Percentiles rank a stretch among this genome's conserved stretches.
Conservation (phyloP, 2,113 vertebrate genomes). For the Hydrochoerus hydrochaeris region DNA sequence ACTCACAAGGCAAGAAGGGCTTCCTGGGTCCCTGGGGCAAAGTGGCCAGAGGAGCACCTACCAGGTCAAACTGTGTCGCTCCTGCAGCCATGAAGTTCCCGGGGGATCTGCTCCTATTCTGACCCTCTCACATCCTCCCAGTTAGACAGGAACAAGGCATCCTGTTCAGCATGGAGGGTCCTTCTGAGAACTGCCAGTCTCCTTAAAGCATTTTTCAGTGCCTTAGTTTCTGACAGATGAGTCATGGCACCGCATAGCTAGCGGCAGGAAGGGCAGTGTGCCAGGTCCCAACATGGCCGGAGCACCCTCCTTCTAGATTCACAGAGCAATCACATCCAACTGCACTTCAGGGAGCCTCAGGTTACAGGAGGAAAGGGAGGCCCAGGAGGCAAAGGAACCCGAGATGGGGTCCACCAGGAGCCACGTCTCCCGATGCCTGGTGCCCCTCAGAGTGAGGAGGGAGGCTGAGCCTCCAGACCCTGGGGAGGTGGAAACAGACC, state of each 20-base stretch:
- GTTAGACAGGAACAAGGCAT: neutral
- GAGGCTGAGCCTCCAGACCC: neutral
- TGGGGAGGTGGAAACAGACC: neutral
- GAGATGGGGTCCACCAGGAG: rapidly evolving
- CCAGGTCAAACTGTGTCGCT: neutral
- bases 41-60: neutral
- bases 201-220: neutral
- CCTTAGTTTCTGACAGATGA: neutral
- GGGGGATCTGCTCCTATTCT: neutral
- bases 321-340: rapidly evolving
- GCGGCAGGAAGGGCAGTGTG: neutral
- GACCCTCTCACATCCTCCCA: neutral
- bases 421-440: rapidly evolving
- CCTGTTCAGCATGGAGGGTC: neutral
- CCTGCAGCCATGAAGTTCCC: neutral
- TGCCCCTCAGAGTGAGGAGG: too few relatives aligned
- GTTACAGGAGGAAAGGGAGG: neutral
- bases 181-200: rapidly evolving
- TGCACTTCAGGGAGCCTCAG: too few relatives aligned
- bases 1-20: neutral
- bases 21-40: rapidly evolving
- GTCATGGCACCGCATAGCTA: rapidly evolving
- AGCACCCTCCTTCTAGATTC: neutral
- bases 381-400: neutral
- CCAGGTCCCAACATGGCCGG: neutral